phyloP scores from a whole-genome alignment of 2,113 vertebrate genomes.

The Tachysurus fulvidraco region DNA sequence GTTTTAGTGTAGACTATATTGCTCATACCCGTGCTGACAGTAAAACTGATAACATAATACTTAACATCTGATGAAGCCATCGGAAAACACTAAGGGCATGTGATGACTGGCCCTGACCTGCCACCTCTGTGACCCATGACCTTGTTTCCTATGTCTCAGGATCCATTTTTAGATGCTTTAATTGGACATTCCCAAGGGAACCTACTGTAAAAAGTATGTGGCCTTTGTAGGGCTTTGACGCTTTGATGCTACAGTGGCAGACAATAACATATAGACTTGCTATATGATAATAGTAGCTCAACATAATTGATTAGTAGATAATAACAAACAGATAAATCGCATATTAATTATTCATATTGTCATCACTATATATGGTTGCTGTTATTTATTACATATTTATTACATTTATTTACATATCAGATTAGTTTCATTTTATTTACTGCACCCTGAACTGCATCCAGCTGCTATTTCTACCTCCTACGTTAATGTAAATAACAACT shows the following conservation, averaged over 20 bases:
- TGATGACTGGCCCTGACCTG: constrained; percentile 56
- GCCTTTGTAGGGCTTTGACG: constrained; percentile 15
- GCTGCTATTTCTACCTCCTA: too few relatives aligned
- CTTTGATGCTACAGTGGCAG: background rate
- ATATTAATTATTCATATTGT: too few relatives aligned
- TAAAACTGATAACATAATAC: constrained; percentile 58
- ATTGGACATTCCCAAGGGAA: constrained; percentile 32
- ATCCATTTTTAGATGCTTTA: constrained; percentile 50
- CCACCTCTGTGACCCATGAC: constrained; percentile 57
- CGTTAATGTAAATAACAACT: too few relatives aligned
- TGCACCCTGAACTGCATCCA: too few relatives aligned
- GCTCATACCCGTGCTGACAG: constrained; percentile 45
- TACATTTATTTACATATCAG: too few relatives aligned
- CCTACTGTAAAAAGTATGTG: constrained; percentile 29
- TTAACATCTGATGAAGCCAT: constrained; percentile 65
- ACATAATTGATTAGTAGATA: too few relatives aligned
- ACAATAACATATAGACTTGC: too few relatives aligned
- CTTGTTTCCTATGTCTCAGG: constrained; percentile 45
- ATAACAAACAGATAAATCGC: too few relatives aligned
- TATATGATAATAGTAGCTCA: too few relatives aligned
- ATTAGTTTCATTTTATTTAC: too few relatives aligned
- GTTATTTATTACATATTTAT: too few relatives aligned
- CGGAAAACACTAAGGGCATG: constrained; percentile 48
- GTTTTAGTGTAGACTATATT: background rate
- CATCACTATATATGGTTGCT: too few relatives aligned